Percentiles rank a stretch among this genome's conserved stretches.
phyloP scores from a whole-genome alignment of 2,888 invertebrate species.

The Dilophus febrilis region DNA sequence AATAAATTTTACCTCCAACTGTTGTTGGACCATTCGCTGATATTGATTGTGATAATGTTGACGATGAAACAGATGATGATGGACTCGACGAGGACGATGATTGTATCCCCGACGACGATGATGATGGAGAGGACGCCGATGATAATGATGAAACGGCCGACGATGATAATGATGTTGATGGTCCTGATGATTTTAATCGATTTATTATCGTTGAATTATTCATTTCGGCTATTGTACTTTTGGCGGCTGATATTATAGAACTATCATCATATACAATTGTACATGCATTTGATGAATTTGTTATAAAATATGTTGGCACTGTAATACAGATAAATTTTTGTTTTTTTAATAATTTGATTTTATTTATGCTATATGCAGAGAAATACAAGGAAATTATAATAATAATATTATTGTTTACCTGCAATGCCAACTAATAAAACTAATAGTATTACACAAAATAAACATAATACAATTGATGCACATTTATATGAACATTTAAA shows the following conservation, averaged over 20 bases:
- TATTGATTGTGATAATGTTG: background rate
- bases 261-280: constrained; percentile 69
- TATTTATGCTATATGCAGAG: background rate
- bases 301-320: constrained; percentile 32
- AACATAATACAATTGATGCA: constrained; percentile 73
- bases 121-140: too few species aligned
- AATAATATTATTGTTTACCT: constrained; percentile 37
- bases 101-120: constrained; percentile 25
- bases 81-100: constrained; percentile 52
- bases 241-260: constrained; percentile 48
- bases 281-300: constrained; percentile 45
- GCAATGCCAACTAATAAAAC: constrained; percentile 75
- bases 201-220: constrained; percentile 53
- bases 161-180: constrained; percentile 26
- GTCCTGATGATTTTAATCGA: constrained; percentile 42
- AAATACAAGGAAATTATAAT: too few species aligned
- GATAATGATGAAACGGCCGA: constrained; percentile 22
- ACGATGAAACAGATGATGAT: constrained; percentile 32
- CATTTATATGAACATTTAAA: constrained; percentile 85
- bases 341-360: background rate
- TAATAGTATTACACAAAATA: constrained; percentile 64
- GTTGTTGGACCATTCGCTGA: background rate
- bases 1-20: background rate
- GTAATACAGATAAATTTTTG: too few species aligned
- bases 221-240: constrained; percentile 49